These are phyloP conservation scores for Pseudolaguvia tuberculata DNA, from an alignment of 2,113 vertebrate species.

Conservation along the genomic window DNA sequence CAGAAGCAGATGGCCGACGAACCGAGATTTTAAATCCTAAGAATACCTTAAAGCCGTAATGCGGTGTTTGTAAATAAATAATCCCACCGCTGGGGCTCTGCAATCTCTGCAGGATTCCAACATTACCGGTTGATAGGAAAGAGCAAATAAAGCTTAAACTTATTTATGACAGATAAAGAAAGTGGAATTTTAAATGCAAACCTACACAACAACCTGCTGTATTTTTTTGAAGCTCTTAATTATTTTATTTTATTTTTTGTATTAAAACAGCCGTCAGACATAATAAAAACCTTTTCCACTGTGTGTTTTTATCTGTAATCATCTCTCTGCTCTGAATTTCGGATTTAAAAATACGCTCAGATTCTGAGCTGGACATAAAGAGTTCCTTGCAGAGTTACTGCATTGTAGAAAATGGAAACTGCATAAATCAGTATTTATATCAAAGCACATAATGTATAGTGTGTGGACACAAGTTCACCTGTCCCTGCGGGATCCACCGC, in stretches of 20 bases:
- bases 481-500: constrained; percentile 16
- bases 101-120: background rate
- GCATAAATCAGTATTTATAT: constrained; percentile 47
- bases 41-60: background rate
- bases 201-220: background rate
- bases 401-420: constrained; percentile 44
- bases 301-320: too few species aligned
- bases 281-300: too few species aligned
- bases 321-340: background rate
- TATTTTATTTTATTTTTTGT: background rate
- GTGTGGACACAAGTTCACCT: constrained; percentile 31
- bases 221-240: background rate
- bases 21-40: background rate
- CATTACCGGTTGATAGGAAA: background rate
- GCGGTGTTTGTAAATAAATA: constrained; percentile 12
- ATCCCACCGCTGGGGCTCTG: background rate
- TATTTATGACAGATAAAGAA: background rate
- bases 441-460: constrained; percentile 30
- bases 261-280: constrained; percentile 16
- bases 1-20: background rate
- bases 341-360: constrained; percentile 1
- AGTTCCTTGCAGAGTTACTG: constrained; percentile 24
- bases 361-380: constrained; percentile 22
- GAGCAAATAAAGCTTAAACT: background rate
- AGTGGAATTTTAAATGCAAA: background rate